Conservation (phyloP, 2,113 vertebrate species). For the Chaetodon trifascialis region DNA sequence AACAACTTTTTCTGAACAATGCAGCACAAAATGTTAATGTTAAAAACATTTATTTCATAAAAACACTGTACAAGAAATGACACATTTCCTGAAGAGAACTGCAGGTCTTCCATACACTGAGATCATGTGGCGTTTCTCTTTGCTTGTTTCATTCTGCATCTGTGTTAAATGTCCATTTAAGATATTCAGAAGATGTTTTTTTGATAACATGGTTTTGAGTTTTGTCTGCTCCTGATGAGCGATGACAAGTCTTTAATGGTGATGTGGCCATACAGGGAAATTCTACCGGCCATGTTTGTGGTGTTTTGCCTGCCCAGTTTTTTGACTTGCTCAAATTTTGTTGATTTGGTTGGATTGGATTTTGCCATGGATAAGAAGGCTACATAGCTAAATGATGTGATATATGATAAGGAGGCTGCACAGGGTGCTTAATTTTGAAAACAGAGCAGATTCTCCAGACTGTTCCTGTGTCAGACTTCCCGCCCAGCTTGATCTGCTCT, state of each 20-base stretch:
- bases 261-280: not conserved
- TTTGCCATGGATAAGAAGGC: no score
- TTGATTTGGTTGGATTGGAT: no score
- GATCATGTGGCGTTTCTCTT: not conserved
- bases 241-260: not conserved
- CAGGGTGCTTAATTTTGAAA: no score
- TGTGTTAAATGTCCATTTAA: not conserved
- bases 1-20: not conserved
- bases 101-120: not conserved
- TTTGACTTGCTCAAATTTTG: no score
- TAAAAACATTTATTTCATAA: slow-evolving; percentile 75
- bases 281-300: no score
- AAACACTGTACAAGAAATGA: slow-evolving; percentile 34
- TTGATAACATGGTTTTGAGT: not conserved
- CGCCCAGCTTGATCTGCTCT: no score
- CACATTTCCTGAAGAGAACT: slow-evolving; percentile 18
- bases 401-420: no score
- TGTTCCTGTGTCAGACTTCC: no score
- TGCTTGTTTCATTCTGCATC: not conserved
- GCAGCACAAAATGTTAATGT: not conserved
- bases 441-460: no score
- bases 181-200: not conserved
- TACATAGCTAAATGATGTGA: no score
- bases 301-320: no score
- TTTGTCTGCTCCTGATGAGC: not conserved